These are phyloP conservation scores for Danaus chrysippus DNA, from an alignment of 2,888 invertebrate species.

Conservation along the genomic window DNA sequence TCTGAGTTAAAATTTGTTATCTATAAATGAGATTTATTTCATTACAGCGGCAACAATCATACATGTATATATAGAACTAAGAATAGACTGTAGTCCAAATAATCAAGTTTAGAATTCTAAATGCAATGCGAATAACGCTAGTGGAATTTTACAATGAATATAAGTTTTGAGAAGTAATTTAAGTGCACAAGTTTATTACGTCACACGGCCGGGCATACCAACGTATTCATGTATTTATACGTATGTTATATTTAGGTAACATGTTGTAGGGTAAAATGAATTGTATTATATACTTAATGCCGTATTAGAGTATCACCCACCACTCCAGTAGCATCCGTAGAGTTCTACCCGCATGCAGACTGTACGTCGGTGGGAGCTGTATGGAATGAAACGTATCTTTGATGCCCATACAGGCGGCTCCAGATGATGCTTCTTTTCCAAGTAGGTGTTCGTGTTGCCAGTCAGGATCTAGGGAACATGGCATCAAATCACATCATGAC, in stretches of 20 bases:
- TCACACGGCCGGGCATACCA: not conserved
- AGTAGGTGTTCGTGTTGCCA: constrained; percentile 93
- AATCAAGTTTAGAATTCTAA: not conserved
- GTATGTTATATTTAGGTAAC: not conserved
- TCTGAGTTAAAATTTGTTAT: not conserved
- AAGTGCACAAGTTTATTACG: not conserved
- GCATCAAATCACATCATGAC: not conserved
- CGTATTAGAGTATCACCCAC: constrained; percentile 55
- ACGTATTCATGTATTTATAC: not conserved
- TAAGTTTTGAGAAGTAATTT: not conserved
- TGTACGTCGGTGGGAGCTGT: constrained; percentile 89
- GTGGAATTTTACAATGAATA: not conserved
- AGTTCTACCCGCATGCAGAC: constrained; percentile 95
- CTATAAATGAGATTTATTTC: no score
- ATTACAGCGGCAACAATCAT: no score
- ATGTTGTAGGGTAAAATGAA: not conserved
- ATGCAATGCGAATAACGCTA: not conserved
- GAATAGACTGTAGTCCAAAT: not conserved
- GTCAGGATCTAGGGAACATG: constrained; percentile 81
- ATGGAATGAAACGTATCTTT: constrained; percentile 90
- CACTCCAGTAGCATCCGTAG: constrained; percentile 92
- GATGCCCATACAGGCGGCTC: constrained; percentile 92
- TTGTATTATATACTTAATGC: not conserved
- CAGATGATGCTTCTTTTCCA: constrained; percentile 86
- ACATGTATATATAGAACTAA: not conserved